Base-by-base conservation (phyloP, 2,113 vertebrate genomes). In the Xenus cinereus region DNA sequence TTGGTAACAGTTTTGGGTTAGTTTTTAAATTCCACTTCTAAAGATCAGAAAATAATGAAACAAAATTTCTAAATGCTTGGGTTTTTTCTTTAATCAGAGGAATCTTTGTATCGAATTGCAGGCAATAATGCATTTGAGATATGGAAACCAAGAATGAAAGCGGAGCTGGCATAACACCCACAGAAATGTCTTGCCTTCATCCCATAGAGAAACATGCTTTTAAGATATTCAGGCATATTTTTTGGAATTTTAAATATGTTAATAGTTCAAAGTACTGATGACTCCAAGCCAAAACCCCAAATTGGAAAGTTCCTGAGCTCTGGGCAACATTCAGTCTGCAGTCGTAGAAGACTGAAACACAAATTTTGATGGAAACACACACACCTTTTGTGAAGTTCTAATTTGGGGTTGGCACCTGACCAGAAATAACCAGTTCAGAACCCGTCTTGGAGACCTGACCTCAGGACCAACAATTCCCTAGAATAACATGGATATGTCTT, bases 201-300 rank as follows among this genome's bases (percentile, higher is more conserved):
- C 41, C 27, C 32, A 64, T 2, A 73, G 12, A 86, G 30, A 84
- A 73, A 33, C 24, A 32, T 4, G 19, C 1, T 62, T 89, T 81
- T 71, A 84, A 87, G 41, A 59, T 66, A 63, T 22, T 46, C 41
- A 63, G 66, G 76, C 60, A 91, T 57, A 50, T 37, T 53, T 88
- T 64, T 86, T 92, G 88, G 73, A 92, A 87, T 95, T 95, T 82
- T 48, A 89, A 87, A 53, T 53, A 84, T 35, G 62, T 59, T 89
- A 81, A 69, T 82, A 89, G 45, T 33, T 87, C 74, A 66, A 91
- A 79, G 74, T 63, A 83, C 74, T n/a, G 57, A 62, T 2, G 6
- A 90, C 62, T 93, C 39, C 71, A 92, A 89, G 81, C 80, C 87
- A 96, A 92, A 91, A 43, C 57, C 84, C 69, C 59, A 89, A 87